Evolutionary conservation across 2,888 invertebrate species (phyloP).

Genomic region (Dinocampus coccinellae): DNA sequence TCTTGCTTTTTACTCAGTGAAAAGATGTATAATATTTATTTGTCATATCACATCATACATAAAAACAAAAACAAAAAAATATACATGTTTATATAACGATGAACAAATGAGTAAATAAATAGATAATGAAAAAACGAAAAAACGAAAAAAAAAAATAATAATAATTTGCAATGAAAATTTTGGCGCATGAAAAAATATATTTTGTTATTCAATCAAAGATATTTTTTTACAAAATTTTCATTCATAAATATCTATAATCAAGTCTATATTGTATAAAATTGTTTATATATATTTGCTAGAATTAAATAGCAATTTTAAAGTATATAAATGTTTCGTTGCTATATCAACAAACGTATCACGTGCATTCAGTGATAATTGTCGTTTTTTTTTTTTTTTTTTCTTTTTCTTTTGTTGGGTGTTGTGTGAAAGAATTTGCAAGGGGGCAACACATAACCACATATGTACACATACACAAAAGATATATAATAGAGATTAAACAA

Average conservation of each 20-base stretch:
- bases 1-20: constrained; percentile 17
- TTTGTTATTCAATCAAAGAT: constrained; percentile 1
- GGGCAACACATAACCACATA: background rate
- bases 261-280: background rate
- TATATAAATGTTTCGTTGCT: background rate
- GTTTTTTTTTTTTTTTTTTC: too few relatives aligned
- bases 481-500: background rate
- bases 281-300: constrained; percentile 1
- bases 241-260: background rate
- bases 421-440: constrained; percentile 7
- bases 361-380: constrained; percentile 24
- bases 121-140: too few relatives aligned
- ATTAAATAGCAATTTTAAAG: constrained; percentile 19
- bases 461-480: background rate
- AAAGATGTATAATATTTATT: background rate
- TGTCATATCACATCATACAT: background rate
- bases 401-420: constrained; percentile 10
- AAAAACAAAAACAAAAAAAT: background rate
- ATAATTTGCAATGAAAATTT: constrained; percentile 32
- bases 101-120: constrained; percentile 1
- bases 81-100: background rate
- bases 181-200: constrained; percentile 5
- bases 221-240: background rate
- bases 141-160: too few relatives aligned
- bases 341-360: constrained; percentile 22